Percentiles rank a stretch among this genome's conserved stretches.
These are phyloP conservation scores for Rambutsinella grinnellia DNA, from an alignment of 2,888 invertebrate genomes.

Conservation along the genomic window DNA sequence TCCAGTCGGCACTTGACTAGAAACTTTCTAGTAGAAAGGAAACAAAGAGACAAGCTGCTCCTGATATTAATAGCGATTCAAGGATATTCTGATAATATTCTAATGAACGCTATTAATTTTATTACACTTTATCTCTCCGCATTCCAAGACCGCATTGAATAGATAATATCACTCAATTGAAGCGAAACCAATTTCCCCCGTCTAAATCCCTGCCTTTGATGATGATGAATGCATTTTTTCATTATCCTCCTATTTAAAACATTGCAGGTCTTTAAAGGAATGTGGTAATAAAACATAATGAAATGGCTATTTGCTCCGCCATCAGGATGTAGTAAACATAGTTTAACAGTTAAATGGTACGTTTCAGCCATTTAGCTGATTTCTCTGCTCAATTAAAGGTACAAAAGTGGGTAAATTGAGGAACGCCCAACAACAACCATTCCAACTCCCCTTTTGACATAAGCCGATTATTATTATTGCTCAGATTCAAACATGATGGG, in stretches of 20 bases:
- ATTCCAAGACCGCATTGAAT: background rate
- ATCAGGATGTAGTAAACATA: background rate
- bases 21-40: too few relatives aligned
- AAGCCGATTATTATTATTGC: slow-evolving; percentile 40
- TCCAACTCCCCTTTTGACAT: slow-evolving; percentile 33
- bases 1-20: too few relatives aligned
- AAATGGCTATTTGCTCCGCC: background rate
- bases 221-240: too few relatives aligned
- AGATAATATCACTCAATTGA: background rate
- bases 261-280: too few relatives aligned
- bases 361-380: background rate
- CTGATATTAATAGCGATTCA: too few relatives aligned
- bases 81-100: background rate
- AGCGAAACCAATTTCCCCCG: background rate
- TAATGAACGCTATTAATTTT: background rate
- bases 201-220: background rate
- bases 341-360: background rate
- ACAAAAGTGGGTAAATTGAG: slow-evolving; percentile 12
- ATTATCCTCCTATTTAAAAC: too few relatives aligned
- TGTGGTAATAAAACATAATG: too few relatives aligned
- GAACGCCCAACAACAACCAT: slow-evolving; percentile 45
- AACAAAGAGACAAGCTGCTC: too few relatives aligned
- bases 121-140: background rate
- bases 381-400: background rate
- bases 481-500: background rate